phyloP scores from a whole-genome alignment of 2,888 invertebrate species.

The Dynastes tityus region DNA sequence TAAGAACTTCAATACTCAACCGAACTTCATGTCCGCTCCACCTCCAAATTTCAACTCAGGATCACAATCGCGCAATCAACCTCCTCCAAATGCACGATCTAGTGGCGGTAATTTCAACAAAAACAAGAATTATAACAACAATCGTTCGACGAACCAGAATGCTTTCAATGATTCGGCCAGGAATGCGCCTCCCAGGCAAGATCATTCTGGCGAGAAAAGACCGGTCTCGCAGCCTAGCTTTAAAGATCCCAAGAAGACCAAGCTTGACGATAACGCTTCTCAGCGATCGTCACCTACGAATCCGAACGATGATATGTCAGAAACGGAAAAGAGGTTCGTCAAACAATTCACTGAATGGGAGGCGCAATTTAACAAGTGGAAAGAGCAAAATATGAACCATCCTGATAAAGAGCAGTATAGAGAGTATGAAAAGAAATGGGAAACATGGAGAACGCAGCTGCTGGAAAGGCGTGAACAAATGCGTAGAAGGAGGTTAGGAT shows the following conservation, averaged over 20 bases:
- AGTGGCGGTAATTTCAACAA: conserved; percentile 40
- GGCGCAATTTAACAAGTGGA: conserved; percentile 93
- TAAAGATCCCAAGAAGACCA: conserved; percentile 57
- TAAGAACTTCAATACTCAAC: conserved; percentile 40
- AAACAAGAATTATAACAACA: conserved; percentile 52
- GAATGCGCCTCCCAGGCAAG: conserved; percentile 54
- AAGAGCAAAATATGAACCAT: conserved; percentile 91
- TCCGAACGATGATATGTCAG: conserved; percentile 68
- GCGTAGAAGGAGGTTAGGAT: conserved; percentile 76
- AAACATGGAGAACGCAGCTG: conserved; percentile 85
- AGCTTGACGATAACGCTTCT: conserved; percentile 39
- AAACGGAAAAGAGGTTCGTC: conserved; percentile 89
- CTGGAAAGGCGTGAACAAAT: conserved; percentile 87
- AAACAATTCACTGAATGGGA: conserved; percentile 94
- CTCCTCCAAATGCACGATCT: conserved; percentile 59
- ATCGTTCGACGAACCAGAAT: conserved; percentile 60
- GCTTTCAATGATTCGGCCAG: conserved; percentile 59
- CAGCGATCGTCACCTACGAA: conserved; percentile 3
- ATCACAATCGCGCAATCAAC: conserved; percentile 59
- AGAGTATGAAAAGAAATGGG: conserved; percentile 92
- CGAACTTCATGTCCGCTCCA: conserved; percentile 50
- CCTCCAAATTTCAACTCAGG: conserved; percentile 58
- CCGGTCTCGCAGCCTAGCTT: conserved; percentile 48
- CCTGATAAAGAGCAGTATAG: conserved; percentile 90
- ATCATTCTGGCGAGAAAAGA: conserved; percentile 51